Percentiles rank a stretch among this genome's conserved stretches.
phyloP scores from a whole-genome alignment of 2,113 vertebrate genomes.

The Edolisoma coerulescens region DNA sequence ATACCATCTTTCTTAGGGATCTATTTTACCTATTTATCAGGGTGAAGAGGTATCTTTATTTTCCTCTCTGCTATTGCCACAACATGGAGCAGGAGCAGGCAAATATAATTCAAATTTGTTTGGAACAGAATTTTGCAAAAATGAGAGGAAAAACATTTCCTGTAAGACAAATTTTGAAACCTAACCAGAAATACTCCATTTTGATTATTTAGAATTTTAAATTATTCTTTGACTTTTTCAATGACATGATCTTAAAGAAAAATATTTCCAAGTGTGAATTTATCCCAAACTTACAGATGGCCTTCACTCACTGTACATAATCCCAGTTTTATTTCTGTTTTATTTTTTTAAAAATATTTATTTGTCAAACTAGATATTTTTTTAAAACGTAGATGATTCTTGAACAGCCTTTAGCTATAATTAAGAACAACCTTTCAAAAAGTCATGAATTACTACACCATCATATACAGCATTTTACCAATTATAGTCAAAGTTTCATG shows the following conservation, averaged over 20 bases:
- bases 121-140: neutral
- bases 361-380: neutral
- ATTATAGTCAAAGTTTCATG: neutral
- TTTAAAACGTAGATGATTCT: neutral
- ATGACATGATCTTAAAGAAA: neutral
- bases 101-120: neutral
- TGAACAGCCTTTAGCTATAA: neutral
- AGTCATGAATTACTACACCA: neutral
- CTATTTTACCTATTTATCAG: neutral
- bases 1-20: neutral
- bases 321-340: neutral
- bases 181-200: neutral
- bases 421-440: neutral
- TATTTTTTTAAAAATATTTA: neutral
- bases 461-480: neutral
- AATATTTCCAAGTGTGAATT: neutral
- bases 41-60: neutral
- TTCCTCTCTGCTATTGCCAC: neutral
- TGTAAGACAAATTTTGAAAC: neutral
- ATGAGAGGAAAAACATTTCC: neutral
- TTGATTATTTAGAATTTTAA: neutral
- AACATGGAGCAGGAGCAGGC: neutral
- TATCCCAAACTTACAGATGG: neutral
- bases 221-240: neutral
- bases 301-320: neutral